Base-by-base conservation (phyloP, 2,797 vertebrate species). In the Acrossocheilus fasciatus region DNA sequence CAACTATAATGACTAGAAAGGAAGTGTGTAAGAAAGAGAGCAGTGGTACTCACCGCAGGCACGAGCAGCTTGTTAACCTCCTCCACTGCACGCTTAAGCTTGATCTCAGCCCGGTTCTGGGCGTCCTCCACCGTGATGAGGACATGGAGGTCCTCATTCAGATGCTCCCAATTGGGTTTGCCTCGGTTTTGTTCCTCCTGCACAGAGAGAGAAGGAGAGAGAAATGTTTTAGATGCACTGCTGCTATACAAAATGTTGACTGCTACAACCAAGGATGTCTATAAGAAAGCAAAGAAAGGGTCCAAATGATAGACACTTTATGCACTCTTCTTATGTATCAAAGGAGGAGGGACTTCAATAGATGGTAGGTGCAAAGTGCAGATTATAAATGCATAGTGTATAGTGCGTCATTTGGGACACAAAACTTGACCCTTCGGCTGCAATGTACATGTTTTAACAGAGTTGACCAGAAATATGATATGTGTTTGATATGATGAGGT, bases 141-240 rank as follows among this genome's bases (percentile, higher is more conserved):
- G 82, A 98, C 97, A n/a, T 98, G 97, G 89, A 98, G 95, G 86
- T 98, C 97, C 94, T 98, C 97, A 85, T 97, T 98, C 88, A 98
- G 96, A 88, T 98, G 97, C 86, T 98, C 97, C 97, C 97, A 98
- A 89, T 98, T 98, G 69, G 97, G 97, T 85, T 98, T 98, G 90
- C 97, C 97, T 91, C 97, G 93, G 87, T 98, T 98, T 93, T 97
- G 97, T 87, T 98, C 97, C 92, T 98, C 97, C 97, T 98, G 82
- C 72, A 83, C 10, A 6, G 57, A 73, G 34, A 81, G 6, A 45
- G 41, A 62, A 18, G 68, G 10, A 34, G 76, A 41, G 47, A 43
- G 17, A 54, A 20, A 68, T 4, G 23, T 20, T 47, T 82, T 59
- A 74, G 15, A 75, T 39, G 26, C 34, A 82, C 20, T 52, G 26